phyloP scores from a whole-genome alignment of 2,888 invertebrate species.

The Leptogaster cylindrica region DNA sequence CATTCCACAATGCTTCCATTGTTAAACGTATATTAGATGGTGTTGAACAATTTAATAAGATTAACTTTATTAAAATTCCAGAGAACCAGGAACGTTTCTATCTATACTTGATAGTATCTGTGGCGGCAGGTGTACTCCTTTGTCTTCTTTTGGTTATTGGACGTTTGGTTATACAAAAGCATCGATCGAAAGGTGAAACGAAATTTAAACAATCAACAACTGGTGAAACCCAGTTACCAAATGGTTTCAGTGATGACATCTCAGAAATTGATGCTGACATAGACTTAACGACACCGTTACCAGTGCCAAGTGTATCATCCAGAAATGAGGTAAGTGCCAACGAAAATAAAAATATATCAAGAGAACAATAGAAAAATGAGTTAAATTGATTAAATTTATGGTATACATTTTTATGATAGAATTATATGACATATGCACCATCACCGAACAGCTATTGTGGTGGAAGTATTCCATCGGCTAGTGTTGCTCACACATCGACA shows the following conservation, averaged over 20 bases:
- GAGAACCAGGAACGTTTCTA: conserved; percentile 69
- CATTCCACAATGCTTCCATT: too few species aligned
- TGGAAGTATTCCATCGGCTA: conserved; percentile 53
- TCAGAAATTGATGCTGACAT: conserved; percentile 81
- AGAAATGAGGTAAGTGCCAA: conserved; percentile 57
- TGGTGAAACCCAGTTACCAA: conserved; percentile 77
- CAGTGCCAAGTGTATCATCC: conserved; percentile 62
- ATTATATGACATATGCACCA: conserved; percentile 59
- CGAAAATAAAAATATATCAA: too few species aligned
- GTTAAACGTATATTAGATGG: too few species aligned
- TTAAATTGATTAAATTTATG: too few species aligned
- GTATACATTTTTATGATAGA: too few species aligned
- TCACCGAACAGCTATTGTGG: conserved; percentile 58
- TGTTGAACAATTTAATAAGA: conserved; percentile 1
- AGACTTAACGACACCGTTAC: conserved; percentile 70
- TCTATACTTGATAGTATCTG: conserved; percentile 80
- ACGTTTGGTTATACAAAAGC: conserved; percentile 72
- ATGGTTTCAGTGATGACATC: conserved; percentile 82
- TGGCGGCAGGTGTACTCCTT: conserved; percentile 73
- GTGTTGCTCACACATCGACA: conserved; percentile 52
- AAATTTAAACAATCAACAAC: conserved; percentile 73
- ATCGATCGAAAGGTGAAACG: conserved; percentile 57
- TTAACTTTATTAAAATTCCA: conserved; percentile 48
- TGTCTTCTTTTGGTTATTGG: conserved; percentile 75
- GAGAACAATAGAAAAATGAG: too few species aligned